phyloP scores from a whole-genome alignment of 2,797 vertebrate genomes.

The Gymnothorax reevesii region DNA sequence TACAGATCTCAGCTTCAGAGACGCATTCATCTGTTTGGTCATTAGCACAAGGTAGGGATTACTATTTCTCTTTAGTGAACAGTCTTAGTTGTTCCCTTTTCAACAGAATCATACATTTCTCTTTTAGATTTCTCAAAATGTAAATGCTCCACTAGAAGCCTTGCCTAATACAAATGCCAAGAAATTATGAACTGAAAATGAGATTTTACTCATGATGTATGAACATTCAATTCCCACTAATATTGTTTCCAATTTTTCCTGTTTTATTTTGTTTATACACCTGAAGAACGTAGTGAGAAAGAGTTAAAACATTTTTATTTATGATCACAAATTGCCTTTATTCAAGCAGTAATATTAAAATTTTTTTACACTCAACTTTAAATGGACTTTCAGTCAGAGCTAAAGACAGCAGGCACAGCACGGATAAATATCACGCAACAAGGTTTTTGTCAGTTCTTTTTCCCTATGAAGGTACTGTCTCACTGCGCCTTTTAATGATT shows the following conservation, averaged over 20 bases:
- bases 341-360: too few species aligned
- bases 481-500: too few species aligned
- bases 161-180: neutral
- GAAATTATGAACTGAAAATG: neutral
- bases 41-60: slow-evolving; percentile 28
- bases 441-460: too few species aligned
- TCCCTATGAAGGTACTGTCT: too few species aligned
- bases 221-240: neutral
- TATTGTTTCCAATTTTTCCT: neutral
- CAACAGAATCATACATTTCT: neutral
- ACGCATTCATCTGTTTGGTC: neutral
- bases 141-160: too few species aligned
- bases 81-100: neutral
- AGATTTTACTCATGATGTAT: neutral
- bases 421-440: too few species aligned
- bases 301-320: neutral
- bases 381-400: too few species aligned
- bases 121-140: too few species aligned
- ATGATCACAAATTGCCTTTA: neutral
- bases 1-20: slow-evolving; percentile 22
- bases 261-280: neutral
- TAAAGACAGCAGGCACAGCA: too few species aligned
- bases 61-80: neutral
- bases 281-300: neutral
- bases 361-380: too few species aligned